Conservation (phyloP, 2,797 vertebrate species). For the Falco naumanni region DNA sequence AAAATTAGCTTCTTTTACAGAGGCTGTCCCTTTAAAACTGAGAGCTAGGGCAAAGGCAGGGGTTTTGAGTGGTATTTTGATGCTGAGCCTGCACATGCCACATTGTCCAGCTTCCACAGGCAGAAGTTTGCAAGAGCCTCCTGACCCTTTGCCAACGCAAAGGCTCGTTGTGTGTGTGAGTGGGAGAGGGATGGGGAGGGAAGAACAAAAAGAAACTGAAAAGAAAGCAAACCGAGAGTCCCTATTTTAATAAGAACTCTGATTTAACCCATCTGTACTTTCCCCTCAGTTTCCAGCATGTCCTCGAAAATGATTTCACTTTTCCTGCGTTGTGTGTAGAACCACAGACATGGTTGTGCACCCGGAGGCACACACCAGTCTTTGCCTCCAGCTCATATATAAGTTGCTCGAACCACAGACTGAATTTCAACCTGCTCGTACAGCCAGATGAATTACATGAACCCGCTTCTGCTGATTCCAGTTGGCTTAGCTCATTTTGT, state of each 20-base stretch:
- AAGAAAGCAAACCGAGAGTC: conserved; percentile 51
- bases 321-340: neutral
- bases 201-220: conserved; percentile 39
- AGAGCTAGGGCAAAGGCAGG: conserved; percentile 46
- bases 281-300: conserved; percentile 2
- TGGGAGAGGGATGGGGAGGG: neutral
- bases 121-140: conserved; percentile 54
- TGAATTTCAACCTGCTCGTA: neutral
- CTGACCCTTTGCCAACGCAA: conserved; percentile 48
- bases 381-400: neutral
- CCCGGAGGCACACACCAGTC: neutral
- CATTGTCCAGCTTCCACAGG: conserved; percentile 64
- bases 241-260: conserved; percentile 63
- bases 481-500: conserved; percentile 41
- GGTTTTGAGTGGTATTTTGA: conserved; percentile 67
- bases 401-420: neutral
- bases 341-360: neutral
- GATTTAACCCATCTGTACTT: conserved; percentile 49
- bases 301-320: neutral
- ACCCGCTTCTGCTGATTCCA: conserved; percentile 1
- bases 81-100: conserved; percentile 63
- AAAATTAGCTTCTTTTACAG: conserved; percentile 45
- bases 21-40: conserved; percentile 69
- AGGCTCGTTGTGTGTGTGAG: neutral
- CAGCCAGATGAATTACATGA: neutral